Conservation (phyloP, 2,888 invertebrate species). For the Dryobotodes eremita region DNA sequence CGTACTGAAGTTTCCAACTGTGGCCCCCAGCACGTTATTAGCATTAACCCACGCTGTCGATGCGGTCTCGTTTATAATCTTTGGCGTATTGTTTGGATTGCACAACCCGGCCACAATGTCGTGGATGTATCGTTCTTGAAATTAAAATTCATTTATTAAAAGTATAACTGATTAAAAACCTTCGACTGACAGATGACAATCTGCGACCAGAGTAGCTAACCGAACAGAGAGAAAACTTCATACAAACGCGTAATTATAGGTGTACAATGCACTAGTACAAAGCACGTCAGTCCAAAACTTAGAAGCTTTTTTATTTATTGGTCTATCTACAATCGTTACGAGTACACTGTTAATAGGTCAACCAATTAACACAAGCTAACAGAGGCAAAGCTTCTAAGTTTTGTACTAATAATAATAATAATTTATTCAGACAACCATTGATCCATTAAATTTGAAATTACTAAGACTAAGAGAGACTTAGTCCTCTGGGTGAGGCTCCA, state of each 20-base stretch:
- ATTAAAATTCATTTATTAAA: not conserved
- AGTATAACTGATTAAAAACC: not conserved
- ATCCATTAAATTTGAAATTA: too few relatives aligned
- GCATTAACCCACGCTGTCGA: conserved; percentile 35
- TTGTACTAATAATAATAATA: too few relatives aligned
- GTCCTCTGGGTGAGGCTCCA: too few relatives aligned
- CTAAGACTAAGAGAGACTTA: too few relatives aligned
- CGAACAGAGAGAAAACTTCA: not conserved
- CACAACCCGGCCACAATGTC: conserved; percentile 19
- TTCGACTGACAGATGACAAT: not conserved
- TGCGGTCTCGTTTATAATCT: not conserved
- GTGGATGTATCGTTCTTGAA: conserved; percentile 36
- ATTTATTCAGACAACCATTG: too few relatives aligned
- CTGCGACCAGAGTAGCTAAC: not conserved
- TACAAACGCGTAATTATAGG: not conserved
- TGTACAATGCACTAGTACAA: not conserved
- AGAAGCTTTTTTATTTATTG: not conserved
- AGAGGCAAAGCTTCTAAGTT: not conserved
- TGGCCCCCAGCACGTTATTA: conserved; percentile 30
- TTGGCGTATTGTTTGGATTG: conserved; percentile 12
- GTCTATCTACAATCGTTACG: too few relatives aligned
- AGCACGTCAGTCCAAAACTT: not conserved
- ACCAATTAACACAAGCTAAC: not conserved
- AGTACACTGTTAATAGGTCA: not conserved
- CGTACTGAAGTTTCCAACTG: conserved; percentile 17